Evolutionary conservation across 2,888 invertebrate genomes (phyloP).

Genomic region (Spicauda simplicius): DNA sequence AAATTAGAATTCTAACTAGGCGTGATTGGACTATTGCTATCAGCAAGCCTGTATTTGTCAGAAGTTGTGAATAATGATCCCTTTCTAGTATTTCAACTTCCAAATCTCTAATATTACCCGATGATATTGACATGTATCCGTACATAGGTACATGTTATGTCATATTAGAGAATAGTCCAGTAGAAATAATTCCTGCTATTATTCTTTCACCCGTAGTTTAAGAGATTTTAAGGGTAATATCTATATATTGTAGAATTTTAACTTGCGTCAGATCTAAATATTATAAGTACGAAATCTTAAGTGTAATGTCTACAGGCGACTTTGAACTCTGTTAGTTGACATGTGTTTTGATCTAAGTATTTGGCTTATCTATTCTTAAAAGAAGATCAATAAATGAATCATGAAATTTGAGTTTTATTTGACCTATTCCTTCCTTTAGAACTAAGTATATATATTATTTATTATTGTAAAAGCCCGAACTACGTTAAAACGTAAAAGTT

Average conservation of each 20-base stretch:
- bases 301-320: slow-evolving; percentile 48
- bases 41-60: slow-evolving; percentile 75
- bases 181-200: slow-evolving; percentile 35
- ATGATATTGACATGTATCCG: slow-evolving; percentile 11
- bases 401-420: slow-evolving; percentile 74
- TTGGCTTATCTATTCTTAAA: slow-evolving; percentile 79
- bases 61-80: slow-evolving; percentile 56
- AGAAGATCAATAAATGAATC: slow-evolving; percentile 77
- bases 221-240: slow-evolving; percentile 37
- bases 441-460: not conserved
- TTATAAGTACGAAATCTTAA: slow-evolving; percentile 47
- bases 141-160: slow-evolving; percentile 25
- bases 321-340: slow-evolving; percentile 69
- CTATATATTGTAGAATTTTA: slow-evolving; percentile 55
- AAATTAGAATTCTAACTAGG: no score
- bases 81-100: slow-evolving; percentile 46
- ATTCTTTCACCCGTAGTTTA: slow-evolving; percentile 38
- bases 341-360: slow-evolving; percentile 74
- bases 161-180: slow-evolving; percentile 21
- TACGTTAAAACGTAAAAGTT: no score
- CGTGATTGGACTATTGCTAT: not conserved
- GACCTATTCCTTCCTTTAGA: not conserved
- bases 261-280: slow-evolving; percentile 75
- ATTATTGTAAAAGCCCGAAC: no score
- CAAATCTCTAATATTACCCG: slow-evolving; percentile 45